Evolutionary conservation across 2,113 vertebrate species (phyloP), one percentile per base, ranked within the genome.

Genomic region (Cettia cetti): DNA sequence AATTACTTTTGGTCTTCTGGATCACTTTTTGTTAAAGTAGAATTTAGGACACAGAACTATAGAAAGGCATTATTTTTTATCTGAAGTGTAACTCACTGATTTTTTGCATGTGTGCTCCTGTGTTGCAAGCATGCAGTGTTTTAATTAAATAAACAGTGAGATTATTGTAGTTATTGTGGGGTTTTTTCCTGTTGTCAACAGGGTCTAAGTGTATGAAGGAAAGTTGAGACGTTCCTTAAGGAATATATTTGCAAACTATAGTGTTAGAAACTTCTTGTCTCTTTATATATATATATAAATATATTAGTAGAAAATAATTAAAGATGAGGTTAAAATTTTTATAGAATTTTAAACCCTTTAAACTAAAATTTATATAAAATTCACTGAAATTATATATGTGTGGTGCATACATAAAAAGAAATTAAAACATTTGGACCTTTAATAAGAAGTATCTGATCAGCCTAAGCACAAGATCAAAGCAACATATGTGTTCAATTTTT

Each of bases 181-280:
- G 0, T 22, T 61, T 66, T 49, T 74, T 39, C 20, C 8, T 54
- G 4, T 79, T 61, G 3, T 57, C n/a, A 63, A 24, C 2, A 59
- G 5, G 9, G 2, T 0, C 20, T 66, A 57, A 53, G 1, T 23
- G 4, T 70, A 30, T 23, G 17, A 45, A 68, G 19, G 8, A 33
- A 92, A 71, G 42, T 1, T 9, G 4, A 71, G 50, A 45, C 3
- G 4, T 50, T 92, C 26, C 6, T 37, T 33, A 52, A 56, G 11
- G 37, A 84, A 35, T 45, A 23, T 17, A 30, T 35, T 39, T 16
- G 17, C 21, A 70, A 68, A 5, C n/a, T 44, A 6, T 56, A 54
- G 20, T 59, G 9, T 66, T 76, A 59, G 20, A 76, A 82, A 35
- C 0, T 52, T 75, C 14, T 33, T 28, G 6, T 54, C 7, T 16